Conservation (phyloP, 2,888 invertebrate species). For the Spisula solida region DNA sequence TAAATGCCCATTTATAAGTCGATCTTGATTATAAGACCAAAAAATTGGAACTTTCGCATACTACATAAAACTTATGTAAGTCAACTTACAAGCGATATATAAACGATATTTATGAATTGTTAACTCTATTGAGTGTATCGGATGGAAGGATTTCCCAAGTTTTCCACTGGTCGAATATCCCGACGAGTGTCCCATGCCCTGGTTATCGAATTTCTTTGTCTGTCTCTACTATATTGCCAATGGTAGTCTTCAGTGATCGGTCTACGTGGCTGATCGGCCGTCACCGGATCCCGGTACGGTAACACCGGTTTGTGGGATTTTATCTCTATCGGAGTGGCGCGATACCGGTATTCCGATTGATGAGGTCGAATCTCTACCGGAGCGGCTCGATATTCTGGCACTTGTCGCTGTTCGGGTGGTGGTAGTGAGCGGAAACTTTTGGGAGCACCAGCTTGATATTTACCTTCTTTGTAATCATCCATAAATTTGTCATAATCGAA, state of each 20-base stretch:
- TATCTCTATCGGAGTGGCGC: too few species aligned
- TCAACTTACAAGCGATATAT: too few species aligned
- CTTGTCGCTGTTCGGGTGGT: neutral
- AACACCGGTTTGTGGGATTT: neutral
- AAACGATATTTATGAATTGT: too few species aligned
- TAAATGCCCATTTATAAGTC: too few species aligned
- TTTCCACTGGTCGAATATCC: constrained; percentile 29
- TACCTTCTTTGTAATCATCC: constrained; percentile 27
- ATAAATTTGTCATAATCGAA: constrained; percentile 50
- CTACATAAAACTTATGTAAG: too few species aligned
- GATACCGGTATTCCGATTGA: too few species aligned
- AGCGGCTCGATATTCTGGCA: too few species aligned
- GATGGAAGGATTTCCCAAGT: neutral
- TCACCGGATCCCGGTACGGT: neutral
- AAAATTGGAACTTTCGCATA: too few species aligned
- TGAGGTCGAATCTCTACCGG: too few species aligned
- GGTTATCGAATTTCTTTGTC: neutral
- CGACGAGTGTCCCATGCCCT: constrained; percentile 4
- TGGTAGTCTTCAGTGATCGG: neutral
- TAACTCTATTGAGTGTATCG: neutral
- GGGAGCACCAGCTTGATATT: neutral
- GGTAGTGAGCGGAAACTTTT: neutral
- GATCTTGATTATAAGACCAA: too few species aligned
- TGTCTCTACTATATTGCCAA: neutral
- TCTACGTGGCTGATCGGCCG: neutral